These are phyloP conservation scores for Seriola rivoliana DNA, from an alignment of 2,113 vertebrate species.

Conservation along the genomic window DNA sequence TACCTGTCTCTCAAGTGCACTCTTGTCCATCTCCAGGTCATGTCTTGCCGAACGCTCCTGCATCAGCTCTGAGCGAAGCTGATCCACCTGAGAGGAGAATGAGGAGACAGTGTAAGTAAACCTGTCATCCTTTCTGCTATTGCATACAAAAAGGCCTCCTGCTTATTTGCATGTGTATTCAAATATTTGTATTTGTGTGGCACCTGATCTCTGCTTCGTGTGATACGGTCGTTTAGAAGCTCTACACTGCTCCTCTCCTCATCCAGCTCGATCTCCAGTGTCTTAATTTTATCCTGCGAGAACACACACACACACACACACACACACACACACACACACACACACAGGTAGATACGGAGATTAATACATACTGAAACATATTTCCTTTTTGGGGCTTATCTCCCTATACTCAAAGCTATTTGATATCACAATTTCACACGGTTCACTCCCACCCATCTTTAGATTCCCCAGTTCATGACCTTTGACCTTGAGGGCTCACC, in stretches of 20 bases:
- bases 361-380: background rate
- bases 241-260: constrained; percentile 91
- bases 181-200: constrained; percentile 21
- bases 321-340: background rate
- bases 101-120: background rate
- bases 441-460: too few relatives aligned
- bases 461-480: background rate
- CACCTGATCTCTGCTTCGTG: constrained; percentile 92
- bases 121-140: background rate
- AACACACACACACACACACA: background rate
- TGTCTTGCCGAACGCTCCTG: constrained; percentile 91
- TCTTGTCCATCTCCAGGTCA: constrained; percentile 95
- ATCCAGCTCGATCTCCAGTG: constrained; percentile 91
- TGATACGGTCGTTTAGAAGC: constrained; percentile 90
- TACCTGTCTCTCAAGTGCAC: constrained; percentile 93
- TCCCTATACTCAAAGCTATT: background rate
- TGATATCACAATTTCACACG: background rate
- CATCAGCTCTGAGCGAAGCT: constrained; percentile 92
- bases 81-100: constrained; percentile 87
- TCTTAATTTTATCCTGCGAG: constrained; percentile 88
- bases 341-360: background rate
- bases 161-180: constrained; percentile 52
- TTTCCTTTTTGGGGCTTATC: background rate
- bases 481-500: constrained; percentile 79
- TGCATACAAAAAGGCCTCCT: background rate